phyloP scores from a whole-genome alignment of 2,888 invertebrate genomes.

The Drosophila borborema region DNA sequence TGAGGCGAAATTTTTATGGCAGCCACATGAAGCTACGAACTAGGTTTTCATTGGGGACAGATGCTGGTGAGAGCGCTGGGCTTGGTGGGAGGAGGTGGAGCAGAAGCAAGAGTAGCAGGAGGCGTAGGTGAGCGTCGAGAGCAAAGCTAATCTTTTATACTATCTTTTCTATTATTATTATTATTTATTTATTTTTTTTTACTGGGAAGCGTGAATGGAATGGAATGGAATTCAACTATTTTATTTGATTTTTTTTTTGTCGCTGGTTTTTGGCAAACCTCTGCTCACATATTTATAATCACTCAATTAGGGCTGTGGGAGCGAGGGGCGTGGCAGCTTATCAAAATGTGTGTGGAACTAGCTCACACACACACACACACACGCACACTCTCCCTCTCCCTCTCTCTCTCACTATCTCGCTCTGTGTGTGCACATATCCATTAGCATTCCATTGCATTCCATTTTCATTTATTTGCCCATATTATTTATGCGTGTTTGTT shows the following conservation, averaged over 20 bases:
- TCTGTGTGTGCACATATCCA: constrained; percentile 43
- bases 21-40: constrained; percentile 19
- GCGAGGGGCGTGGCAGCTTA: constrained; percentile 25
- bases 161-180: too few relatives aligned
- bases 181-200: constrained; percentile 10
- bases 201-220: constrained; percentile 1
- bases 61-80: too few relatives aligned
- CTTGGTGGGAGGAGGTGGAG: not conserved
- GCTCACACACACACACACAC: not conserved
- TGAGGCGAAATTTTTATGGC: constrained; percentile 23
- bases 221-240: constrained; percentile 13
- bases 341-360: constrained; percentile 23
- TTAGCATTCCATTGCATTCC: constrained; percentile 45
- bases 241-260: not conserved
- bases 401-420: not conserved
- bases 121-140: not conserved
- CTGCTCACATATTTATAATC: constrained; percentile 72
- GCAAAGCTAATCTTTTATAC: constrained; percentile 41
- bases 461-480: constrained; percentile 60
- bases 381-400: too few relatives aligned
- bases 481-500: constrained; percentile 64
- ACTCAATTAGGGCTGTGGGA: constrained; percentile 54
- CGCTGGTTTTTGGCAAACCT: constrained; percentile 6
- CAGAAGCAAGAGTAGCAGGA: not conserved
- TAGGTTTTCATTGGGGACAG: not conserved